phyloP scores from a whole-genome alignment of 2,797 vertebrate species.

The Enteromius radiatus region DNA sequence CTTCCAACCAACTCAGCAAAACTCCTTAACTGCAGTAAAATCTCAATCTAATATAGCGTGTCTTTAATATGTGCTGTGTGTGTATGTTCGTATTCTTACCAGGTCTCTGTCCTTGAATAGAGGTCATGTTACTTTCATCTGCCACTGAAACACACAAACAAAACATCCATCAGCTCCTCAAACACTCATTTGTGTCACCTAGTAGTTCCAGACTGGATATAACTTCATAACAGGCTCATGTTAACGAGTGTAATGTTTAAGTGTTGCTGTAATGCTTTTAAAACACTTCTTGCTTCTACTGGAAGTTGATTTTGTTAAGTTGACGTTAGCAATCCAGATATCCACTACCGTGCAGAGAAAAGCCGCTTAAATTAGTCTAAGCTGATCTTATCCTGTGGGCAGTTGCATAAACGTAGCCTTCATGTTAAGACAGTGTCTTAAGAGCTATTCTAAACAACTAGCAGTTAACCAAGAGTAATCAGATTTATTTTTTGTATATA shows the following conservation, averaged over 20 bases:
- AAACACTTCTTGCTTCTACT: background rate
- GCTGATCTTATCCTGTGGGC: background rate
- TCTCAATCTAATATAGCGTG: background rate
- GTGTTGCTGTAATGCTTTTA: background rate
- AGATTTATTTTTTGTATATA: too few relatives aligned
- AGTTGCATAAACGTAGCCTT: too few relatives aligned
- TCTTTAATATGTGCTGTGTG: background rate
- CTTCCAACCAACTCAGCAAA: background rate
- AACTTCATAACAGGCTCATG: background rate
- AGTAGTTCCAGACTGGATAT: slow-evolving; percentile 4
- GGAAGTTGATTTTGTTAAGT: background rate
- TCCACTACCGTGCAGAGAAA: background rate
- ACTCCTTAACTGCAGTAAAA: background rate
- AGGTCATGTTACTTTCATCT: slow-evolving; percentile 89
- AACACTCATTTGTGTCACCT: slow-evolving; percentile 24
- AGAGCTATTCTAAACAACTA: too few relatives aligned
- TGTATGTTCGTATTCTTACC: slow-evolving; percentile 76
- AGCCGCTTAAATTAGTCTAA: background rate
- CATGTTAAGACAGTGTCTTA: too few relatives aligned
- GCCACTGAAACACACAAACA: slow-evolving; percentile 79
- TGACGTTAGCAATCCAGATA: background rate
- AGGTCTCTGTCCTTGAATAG: slow-evolving; percentile 74
- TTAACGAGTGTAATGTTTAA: background rate
- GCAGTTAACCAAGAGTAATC: too few relatives aligned
- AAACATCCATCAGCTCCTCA: slow-evolving; percentile 25